These are phyloP conservation scores for Smithornis capensis DNA, from an alignment of 2,113 vertebrate species.

Conservation along the genomic window DNA sequence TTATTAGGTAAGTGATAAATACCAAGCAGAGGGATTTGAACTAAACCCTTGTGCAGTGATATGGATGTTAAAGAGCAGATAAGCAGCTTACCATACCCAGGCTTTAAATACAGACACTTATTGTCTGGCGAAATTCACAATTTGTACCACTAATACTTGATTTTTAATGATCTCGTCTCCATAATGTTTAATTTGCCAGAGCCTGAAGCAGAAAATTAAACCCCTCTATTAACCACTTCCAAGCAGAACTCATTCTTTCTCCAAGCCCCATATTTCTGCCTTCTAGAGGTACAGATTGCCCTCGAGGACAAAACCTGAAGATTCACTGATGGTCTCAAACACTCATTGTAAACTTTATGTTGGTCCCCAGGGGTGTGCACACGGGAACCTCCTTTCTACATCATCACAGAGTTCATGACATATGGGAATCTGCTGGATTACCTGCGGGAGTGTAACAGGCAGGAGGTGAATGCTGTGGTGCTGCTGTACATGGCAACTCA, in stretches of 20 bases:
- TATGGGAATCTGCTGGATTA: slow-evolving; percentile 96
- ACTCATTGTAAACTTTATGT: not conserved
- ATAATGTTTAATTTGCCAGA: slow-evolving; percentile 18
- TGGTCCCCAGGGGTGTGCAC: slow-evolving; percentile 90
- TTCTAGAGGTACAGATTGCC: not conserved
- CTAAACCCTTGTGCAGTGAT: slow-evolving; percentile 1
- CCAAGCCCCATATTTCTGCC: not conserved
- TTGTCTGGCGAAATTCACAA: slow-evolving; percentile 32
- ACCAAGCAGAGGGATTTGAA: slow-evolving; percentile 5
- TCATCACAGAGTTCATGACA: slow-evolving; percentile 99
- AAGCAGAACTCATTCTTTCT: not conserved
- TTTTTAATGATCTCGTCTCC: slow-evolving; percentile 21
- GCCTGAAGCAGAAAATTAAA: slow-evolving; percentile 20
- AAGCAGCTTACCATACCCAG: slow-evolving; percentile 13
- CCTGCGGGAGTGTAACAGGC: slow-evolving; percentile 91
- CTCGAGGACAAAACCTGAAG: not conserved
- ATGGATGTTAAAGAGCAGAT: slow-evolving; percentile 29
- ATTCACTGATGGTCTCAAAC: not conserved
- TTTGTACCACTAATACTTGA: slow-evolving; percentile 13
- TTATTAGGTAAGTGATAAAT: slow-evolving; percentile 84
- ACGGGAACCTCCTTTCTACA: slow-evolving; percentile 96
- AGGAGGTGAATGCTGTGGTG: slow-evolving; percentile 96
- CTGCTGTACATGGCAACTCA: slow-evolving; percentile 98
- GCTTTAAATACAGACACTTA: slow-evolving; percentile 18
- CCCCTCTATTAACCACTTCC: slow-evolving; percentile 8